These are phyloP conservation scores for Sanderia malayensis DNA, from an alignment of 30 jellyfish, hydroid and myxozoan genomes.

Conservation along the genomic window DNA sequence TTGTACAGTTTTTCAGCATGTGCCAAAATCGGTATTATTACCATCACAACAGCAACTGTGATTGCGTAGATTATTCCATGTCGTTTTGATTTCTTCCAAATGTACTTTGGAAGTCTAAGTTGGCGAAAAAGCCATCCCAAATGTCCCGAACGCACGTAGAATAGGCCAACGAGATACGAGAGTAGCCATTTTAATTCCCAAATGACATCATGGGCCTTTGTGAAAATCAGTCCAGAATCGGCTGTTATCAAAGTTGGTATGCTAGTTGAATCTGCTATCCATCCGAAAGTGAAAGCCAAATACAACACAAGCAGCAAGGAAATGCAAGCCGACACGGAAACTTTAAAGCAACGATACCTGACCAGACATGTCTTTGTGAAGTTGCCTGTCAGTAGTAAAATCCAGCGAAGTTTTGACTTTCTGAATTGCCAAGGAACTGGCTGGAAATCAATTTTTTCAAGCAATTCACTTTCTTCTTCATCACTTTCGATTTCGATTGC, in stretches of 20 bases:
- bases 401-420: background rate
- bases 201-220: slow-evolving; percentile 46
- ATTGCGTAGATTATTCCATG: background rate
- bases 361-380: background rate
- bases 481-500: background rate
- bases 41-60: background rate
- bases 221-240: background rate
- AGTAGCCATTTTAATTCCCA: slow-evolving; percentile 55
- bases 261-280: background rate
- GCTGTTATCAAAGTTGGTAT: background rate
- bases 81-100: background rate
- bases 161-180: slow-evolving; percentile 34
- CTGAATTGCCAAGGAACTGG: background rate
- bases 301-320: background rate
- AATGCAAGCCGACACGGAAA: background rate
- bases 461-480: background rate
- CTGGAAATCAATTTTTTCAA: background rate
- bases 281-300: background rate
- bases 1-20: slow-evolving; percentile 26
- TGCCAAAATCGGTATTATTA: background rate
- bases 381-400: background rate
- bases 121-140: slow-evolving; percentile 18
- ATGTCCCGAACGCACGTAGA: slow-evolving; percentile 49
- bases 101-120: background rate
- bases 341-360: background rate